Evolutionary conservation across 2,113 vertebrate genomes (phyloP).

Genomic region (Cryptotis parvus): DNA sequence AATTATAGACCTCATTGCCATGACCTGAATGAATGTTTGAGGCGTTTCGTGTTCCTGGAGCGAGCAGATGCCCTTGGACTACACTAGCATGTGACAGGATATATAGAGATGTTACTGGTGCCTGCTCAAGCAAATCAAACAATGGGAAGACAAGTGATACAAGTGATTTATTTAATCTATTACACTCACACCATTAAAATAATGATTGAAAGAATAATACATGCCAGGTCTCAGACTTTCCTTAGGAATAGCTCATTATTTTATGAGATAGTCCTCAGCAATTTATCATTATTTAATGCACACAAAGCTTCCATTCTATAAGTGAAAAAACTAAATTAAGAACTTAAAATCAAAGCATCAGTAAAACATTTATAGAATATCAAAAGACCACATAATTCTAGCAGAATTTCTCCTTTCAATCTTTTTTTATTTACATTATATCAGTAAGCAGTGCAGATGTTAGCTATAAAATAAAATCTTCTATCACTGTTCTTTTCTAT

Average conservation of each 20-base stretch:
- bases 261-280: too few species aligned
- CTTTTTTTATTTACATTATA: background rate
- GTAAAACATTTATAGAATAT: background rate
- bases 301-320: background rate
- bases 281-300: constrained; percentile 7
- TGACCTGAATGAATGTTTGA: too few species aligned
- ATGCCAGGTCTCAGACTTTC: background rate
- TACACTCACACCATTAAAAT: background rate
- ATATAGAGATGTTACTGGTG: too few species aligned
- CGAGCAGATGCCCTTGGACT: too few species aligned
- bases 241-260: too few species aligned
- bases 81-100: too few species aligned
- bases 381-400: background rate
- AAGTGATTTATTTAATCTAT: background rate
- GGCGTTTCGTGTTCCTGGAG: too few species aligned
- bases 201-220: background rate
- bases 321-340: background rate
- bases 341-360: background rate
- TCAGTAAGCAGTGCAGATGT: background rate
- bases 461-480: background rate
- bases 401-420: background rate
- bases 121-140: too few species aligned
- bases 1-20: too few species aligned
- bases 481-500: background rate
- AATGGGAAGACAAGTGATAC: too few species aligned